phyloP scores from a whole-genome alignment of 2,888 invertebrate genomes.

The Ormyrus nitidulus region DNA sequence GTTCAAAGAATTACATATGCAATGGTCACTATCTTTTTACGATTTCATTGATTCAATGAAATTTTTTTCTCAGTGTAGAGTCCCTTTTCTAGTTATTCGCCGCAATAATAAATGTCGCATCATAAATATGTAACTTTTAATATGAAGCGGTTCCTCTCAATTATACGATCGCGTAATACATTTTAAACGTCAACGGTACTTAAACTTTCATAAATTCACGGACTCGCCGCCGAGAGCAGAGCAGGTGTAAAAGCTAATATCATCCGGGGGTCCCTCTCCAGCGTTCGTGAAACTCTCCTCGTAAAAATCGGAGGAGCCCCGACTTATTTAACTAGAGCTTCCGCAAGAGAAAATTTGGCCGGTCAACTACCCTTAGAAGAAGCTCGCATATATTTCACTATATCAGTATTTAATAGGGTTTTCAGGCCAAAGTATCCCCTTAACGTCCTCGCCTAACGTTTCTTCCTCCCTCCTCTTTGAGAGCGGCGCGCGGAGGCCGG shows the following conservation, averaged over 20 bases:
- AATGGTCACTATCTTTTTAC: too few species aligned
- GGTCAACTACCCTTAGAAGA: not conserved
- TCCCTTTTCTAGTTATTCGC: too few species aligned
- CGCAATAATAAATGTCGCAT: too few species aligned
- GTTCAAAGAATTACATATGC: too few species aligned
- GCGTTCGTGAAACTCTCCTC: not conserved
- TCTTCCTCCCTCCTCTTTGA: not conserved
- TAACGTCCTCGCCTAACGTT: slow-evolving; percentile 14
- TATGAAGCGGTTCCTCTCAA: too few species aligned
- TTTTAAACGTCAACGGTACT: too few species aligned
- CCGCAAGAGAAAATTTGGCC: slow-evolving; percentile 29
- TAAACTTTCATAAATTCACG: slow-evolving; percentile 35
- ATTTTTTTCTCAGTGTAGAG: too few species aligned
- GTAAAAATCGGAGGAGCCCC: slow-evolving; percentile 33
- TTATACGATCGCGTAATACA: too few species aligned
- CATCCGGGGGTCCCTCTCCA: not conserved
- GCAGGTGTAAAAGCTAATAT: slow-evolving; percentile 10
- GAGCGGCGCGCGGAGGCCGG: not conserved
- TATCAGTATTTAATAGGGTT: slow-evolving; percentile 48
- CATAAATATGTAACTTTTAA: too few species aligned
- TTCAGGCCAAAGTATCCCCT: slow-evolving; percentile 29
- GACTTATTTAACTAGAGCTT: slow-evolving; percentile 40
- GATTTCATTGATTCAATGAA: too few species aligned
- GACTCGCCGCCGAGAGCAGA: too few species aligned
- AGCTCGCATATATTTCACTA: slow-evolving; percentile 29